A percentile compares a stretch with the other conserved stretches of the same genome.
phyloP scores from a whole-genome alignment of 2,888 invertebrate genomes.

The Stenodema calcarata region DNA sequence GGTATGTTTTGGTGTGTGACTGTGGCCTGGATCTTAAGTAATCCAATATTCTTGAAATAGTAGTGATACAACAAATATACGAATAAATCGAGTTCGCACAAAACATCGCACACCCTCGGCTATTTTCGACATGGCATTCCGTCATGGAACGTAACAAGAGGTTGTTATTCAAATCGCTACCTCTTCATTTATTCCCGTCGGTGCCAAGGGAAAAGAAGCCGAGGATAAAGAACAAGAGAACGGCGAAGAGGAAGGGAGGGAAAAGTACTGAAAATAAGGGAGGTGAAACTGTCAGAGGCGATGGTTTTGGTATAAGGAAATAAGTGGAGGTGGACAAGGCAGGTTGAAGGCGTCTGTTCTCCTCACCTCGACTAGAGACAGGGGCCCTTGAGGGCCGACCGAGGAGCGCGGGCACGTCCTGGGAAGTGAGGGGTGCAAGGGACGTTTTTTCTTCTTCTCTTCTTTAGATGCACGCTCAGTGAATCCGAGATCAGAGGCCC shows the following conservation, averaged over 20 bases:
- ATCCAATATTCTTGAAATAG: no score
- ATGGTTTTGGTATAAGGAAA: constrained; percentile 22
- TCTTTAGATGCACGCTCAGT: constrained; percentile 42
- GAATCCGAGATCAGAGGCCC: constrained; percentile 48
- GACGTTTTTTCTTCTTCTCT: no score
- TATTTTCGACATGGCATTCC: background rate
- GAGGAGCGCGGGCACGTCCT: background rate
- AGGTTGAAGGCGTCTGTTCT: constrained; percentile 40
- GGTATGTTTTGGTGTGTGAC: no score
- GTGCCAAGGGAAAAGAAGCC: background rate
- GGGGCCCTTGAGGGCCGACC: constrained; percentile 12
- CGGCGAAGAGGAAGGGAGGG: background rate
- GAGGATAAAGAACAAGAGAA: background rate
- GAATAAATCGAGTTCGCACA: background rate
- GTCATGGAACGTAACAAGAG: background rate
- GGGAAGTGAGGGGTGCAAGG: background rate
- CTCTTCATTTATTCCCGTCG: constrained; percentile 4
- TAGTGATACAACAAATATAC: no score
- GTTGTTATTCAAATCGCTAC: constrained; percentile 14
- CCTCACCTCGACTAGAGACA: constrained; percentile 2
- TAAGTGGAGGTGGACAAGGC: constrained; percentile 45
- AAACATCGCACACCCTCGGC: background rate
- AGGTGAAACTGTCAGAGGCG: constrained; percentile 41
- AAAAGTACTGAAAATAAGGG: background rate
- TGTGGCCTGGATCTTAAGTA: no score